Percentiles rank a stretch among this genome's conserved stretches.
Evolutionary conservation across 2,797 vertebrate genomes (phyloP).

Genomic region (Typhlichthys eigenmanni): DNA sequence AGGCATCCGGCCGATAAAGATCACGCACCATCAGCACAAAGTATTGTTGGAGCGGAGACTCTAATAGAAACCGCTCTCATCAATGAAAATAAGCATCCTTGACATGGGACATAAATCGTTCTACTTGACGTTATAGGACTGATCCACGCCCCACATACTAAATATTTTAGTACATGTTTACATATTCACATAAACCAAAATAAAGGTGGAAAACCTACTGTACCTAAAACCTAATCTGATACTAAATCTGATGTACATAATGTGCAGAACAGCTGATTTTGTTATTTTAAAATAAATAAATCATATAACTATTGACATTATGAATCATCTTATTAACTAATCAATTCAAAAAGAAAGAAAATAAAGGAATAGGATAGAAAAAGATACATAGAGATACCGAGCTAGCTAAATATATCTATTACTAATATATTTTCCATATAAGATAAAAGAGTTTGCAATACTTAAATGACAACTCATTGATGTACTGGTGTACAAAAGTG

Average conservation of each 20-base stretch:
- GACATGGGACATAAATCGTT: conserved; percentile 55
- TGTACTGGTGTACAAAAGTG: conserved; percentile 8
- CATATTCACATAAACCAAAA: conserved; percentile 52
- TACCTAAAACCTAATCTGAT: conserved; percentile 49
- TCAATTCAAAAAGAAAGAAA: background rate
- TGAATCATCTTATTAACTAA: conserved; percentile 13
- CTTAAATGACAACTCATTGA: background rate
- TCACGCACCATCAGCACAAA: conserved; percentile 77
- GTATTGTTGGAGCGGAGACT: conserved; percentile 75
- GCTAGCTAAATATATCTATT: background rate
- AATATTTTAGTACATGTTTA: conserved; percentile 33
- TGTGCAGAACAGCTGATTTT: conserved; percentile 47
- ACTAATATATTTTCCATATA: background rate
- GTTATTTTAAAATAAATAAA: conserved; percentile 37
- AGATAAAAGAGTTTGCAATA: background rate
- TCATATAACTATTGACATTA: conserved; percentile 30
- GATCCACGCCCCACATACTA: conserved; percentile 21
- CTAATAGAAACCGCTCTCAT: conserved; percentile 73
- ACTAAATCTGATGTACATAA: conserved; percentile 59
- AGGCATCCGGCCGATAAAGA: conserved; percentile 74
- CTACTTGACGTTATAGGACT: conserved; percentile 44
- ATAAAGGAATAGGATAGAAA: background rate
- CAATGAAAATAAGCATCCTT: conserved; percentile 78
- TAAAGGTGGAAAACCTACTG: conserved; percentile 37
- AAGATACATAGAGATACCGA: too few species aligned